Base-by-base conservation (phyloP, 2,888 invertebrate genomes). In the Volucella inflata region DNA sequence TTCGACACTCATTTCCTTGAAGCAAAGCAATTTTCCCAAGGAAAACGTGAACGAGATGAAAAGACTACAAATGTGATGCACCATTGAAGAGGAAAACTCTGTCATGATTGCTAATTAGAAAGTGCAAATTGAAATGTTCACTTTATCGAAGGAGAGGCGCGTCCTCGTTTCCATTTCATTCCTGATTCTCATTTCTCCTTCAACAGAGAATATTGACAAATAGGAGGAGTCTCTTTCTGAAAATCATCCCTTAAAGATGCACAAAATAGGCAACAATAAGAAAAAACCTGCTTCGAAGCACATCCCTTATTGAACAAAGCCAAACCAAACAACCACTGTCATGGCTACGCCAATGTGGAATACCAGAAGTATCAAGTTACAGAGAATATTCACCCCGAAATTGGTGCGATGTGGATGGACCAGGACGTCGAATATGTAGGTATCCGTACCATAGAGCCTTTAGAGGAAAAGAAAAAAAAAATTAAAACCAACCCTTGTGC, bases 101-200 rank as follows among this genome's bases (percentile, higher is more conserved):
- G 72, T 57, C 40, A 17, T 68, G 44, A 62, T 81, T 72, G 81
- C 85, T 81, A 85, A 85, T 85, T 85, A 85, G 85, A 81, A 76
- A 85, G 85, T 81, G 81, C 72, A 68, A 85, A 77, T 21, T 60
- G 76, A 67, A 79, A 74, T 74, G 78, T 60, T 67, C 42, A 57
- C 40, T 12, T 50, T 8, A 12, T 1, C 10, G 10, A 67, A n/a
- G 21, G 16, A 17, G 11, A 48, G 9, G 16, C n/a, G 11, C 48
- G 74, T 78, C 57, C 14, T 65, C 8, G 8, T 48, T 71, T 78
- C 38, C 62, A 51, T 46, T 51, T 14, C 14, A 44, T 84, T 79
- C 74, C 72, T 10, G 16, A 2, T 64, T 38, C 16, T 38, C 1
- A 30, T 46, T 68, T 38, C 50, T 50, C 16, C 57, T 2, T 48